Percentiles rank a stretch among this genome's conserved stretches.
phyloP scores from a whole-genome alignment of 2,888 invertebrate genomes.

The Baronia brevicornis region DNA sequence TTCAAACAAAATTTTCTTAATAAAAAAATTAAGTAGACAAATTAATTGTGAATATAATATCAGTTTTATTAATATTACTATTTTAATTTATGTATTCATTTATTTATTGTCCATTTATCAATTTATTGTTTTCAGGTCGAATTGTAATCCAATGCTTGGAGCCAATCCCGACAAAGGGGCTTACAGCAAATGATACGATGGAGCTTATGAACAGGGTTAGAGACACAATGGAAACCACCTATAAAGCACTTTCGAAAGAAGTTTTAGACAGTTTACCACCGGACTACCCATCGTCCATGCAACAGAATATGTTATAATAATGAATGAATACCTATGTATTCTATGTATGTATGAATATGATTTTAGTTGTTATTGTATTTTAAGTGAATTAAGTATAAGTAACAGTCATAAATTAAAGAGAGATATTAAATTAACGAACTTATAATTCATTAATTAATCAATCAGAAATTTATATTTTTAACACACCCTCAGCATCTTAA shows the following conservation, averaged over 20 bases:
- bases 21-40: not conserved
- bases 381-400: too few relatives aligned
- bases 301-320: constrained; percentile 16
- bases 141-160: constrained; percentile 69
- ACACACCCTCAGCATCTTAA: too few relatives aligned
- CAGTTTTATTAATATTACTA: not conserved
- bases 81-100: not conserved
- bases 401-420: too few relatives aligned
- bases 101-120: constrained; percentile 5
- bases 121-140: constrained; percentile 48
- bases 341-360: too few relatives aligned
- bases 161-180: constrained; percentile 61
- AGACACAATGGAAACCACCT: constrained; percentile 55
- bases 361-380: too few relatives aligned
- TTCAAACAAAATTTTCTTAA: too few relatives aligned
- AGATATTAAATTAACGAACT: too few relatives aligned
- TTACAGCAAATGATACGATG: constrained; percentile 58
- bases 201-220: constrained; percentile 55
- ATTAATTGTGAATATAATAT: not conserved
- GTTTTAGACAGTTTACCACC: constrained; percentile 50
- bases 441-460: too few relatives aligned
- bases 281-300: constrained; percentile 54
- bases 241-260: constrained; percentile 60
- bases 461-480: too few relatives aligned
- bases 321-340: too few relatives aligned